Conservation (phyloP, 1,140 invertebrate genomes). For the Lordiphosa collinella region DNA sequence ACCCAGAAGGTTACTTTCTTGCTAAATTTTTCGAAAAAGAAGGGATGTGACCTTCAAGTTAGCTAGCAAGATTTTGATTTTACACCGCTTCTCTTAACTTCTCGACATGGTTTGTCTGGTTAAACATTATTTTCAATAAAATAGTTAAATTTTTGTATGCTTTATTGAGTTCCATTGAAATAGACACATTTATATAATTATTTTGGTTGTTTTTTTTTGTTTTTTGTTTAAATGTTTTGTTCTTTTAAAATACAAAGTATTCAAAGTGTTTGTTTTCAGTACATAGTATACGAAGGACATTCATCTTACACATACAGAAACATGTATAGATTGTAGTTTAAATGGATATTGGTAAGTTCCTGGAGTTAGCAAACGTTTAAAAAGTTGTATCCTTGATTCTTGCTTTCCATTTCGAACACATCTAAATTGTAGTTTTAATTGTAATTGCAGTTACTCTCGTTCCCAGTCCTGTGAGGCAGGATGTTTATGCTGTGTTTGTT, state of each 20-base stretch:
- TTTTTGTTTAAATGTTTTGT: slow-evolving; percentile 41
- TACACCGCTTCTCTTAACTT: no score
- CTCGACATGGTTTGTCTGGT: no score
- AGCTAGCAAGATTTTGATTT: no score
- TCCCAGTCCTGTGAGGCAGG: neutral
- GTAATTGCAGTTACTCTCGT: slow-evolving; percentile 44
- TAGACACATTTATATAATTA: slow-evolving; percentile 75
- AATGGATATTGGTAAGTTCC: slow-evolving; percentile 47
- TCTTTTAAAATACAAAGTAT: slow-evolving; percentile 72
- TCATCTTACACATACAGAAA: slow-evolving; percentile 55
- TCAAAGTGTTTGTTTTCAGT: slow-evolving; percentile 73
- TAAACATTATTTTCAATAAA: no score
- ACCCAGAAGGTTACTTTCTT: no score
- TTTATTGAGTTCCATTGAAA: slow-evolving; percentile 75
- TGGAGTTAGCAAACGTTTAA: slow-evolving; percentile 56
- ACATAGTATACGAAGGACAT: slow-evolving; percentile 77
- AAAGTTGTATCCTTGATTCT: slow-evolving; percentile 37
- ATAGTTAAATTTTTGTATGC: slow-evolving; percentile 44
- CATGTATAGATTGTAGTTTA: slow-evolving; percentile 21
- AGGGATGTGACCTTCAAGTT: no score
- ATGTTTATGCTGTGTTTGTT: slow-evolving; percentile 49
- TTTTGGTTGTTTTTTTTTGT: slow-evolving; percentile 38
- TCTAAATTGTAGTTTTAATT: slow-evolving; percentile 58
- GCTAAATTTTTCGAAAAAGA: no score
- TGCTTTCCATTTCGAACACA: slow-evolving; percentile 50